Percentiles rank a stretch among this genome's conserved stretches.
Evolutionary conservation across 2,113 vertebrate genomes (phyloP).

Genomic region (Labeo rohita): DNA sequence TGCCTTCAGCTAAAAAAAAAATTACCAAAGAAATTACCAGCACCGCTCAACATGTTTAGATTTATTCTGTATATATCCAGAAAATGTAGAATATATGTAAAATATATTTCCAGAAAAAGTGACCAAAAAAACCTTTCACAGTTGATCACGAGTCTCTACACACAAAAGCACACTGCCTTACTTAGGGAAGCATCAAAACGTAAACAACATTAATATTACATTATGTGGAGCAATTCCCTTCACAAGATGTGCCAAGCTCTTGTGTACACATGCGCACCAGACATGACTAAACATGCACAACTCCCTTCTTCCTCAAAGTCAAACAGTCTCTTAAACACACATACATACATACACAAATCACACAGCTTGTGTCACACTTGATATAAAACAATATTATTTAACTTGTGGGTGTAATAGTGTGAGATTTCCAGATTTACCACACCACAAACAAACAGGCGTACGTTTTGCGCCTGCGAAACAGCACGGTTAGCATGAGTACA

Average conservation of each 20-base stretch:
- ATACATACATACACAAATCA: not conserved
- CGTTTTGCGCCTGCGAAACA: not conserved
- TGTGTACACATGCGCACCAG: conserved; percentile 30
- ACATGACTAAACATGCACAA: conserved; percentile 31
- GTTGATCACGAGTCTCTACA: not conserved
- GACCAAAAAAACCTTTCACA: not conserved
- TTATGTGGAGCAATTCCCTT: not conserved
- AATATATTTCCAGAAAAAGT: not conserved
- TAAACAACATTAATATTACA: conserved; percentile 6
- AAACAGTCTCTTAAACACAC: conserved; percentile 25
- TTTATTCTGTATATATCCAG: not conserved
- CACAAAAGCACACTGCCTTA: not conserved
- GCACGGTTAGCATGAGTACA: conserved; percentile 30
- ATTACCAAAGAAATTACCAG: not conserved
- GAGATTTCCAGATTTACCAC: conserved; percentile 18
- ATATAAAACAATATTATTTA: conserved; percentile 3
- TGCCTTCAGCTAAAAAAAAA: not conserved
- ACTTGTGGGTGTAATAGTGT: not conserved
- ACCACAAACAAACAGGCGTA: not conserved
- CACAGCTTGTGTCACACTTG: not conserved
- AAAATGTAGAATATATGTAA: too few relatives aligned
- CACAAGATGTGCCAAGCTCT: not conserved
- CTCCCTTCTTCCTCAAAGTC: conserved; percentile 20
- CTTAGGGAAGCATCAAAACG: not conserved
- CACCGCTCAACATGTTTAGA: not conserved